These are phyloP conservation scores for Lethenteron reissneri DNA, from an alignment of 2,113 vertebrate species.

Conservation along the genomic window DNA sequence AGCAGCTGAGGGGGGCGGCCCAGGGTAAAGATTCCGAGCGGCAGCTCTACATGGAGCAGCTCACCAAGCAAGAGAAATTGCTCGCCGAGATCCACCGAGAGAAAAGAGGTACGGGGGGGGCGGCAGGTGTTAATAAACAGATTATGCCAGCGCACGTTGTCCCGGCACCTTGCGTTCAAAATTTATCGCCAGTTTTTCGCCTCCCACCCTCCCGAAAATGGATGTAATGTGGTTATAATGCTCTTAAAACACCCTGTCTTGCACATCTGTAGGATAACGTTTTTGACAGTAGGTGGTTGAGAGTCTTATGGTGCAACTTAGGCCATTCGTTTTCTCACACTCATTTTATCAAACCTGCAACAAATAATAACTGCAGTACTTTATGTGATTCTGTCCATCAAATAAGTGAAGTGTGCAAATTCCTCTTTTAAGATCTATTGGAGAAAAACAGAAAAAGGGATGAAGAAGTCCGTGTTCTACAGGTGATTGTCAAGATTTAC, in stretches of 20 bases:
- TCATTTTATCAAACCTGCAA: too few relatives aligned
- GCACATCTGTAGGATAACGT: too few relatives aligned
- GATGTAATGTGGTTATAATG: too few relatives aligned
- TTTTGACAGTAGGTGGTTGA: too few relatives aligned
- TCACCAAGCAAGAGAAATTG: constrained; percentile 48
- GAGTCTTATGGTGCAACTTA: too few relatives aligned
- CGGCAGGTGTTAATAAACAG: too few relatives aligned
- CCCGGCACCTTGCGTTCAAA: too few relatives aligned
- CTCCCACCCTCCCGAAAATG: too few relatives aligned
- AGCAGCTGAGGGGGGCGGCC: constrained; percentile 37
- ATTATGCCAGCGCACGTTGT: too few relatives aligned
- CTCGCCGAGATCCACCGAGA: constrained; percentile 40
- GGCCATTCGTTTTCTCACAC: too few relatives aligned
- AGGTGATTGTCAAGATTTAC: constrained; percentile 28
- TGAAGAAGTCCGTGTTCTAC: constrained; percentile 49
- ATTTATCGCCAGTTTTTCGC: too few relatives aligned
- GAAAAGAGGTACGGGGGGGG: constrained; percentile 37
- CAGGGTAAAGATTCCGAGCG: constrained; percentile 36
- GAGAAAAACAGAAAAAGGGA: constrained; percentile 45
- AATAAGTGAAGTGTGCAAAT: constrained; percentile 8
- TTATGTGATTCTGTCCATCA: background rate
- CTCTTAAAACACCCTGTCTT: too few relatives aligned
- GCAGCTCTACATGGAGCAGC: constrained; percentile 33
- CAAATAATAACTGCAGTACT: background rate
- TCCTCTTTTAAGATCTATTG: constrained; percentile 37